Evolutionary conservation across 2,113 vertebrate species (phyloP).

Genomic region (Protobothrops mucrosquamatus): DNA sequence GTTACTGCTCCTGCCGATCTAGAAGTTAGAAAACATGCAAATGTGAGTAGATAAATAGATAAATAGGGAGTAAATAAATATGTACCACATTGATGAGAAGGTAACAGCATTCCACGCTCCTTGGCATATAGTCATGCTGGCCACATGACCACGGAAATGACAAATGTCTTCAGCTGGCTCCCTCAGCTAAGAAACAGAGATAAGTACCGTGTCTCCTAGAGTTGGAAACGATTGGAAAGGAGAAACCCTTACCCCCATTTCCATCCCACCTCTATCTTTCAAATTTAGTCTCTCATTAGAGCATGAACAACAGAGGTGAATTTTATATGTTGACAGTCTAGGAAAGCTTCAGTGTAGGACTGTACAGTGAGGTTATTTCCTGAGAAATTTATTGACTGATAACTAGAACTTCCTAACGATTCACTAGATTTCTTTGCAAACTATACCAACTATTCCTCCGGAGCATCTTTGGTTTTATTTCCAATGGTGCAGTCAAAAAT

Average conservation of each 20-base stretch:
- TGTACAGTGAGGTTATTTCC: background rate
- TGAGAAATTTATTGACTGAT: background rate
- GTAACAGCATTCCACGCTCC: background rate
- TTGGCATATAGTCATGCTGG: background rate
- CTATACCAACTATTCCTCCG: background rate
- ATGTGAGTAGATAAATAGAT: background rate
- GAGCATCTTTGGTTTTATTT: background rate
- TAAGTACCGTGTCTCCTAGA: no score
- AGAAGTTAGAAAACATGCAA: background rate
- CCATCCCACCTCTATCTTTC: background rate
- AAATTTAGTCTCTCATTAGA: background rate
- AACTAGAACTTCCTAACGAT: background rate
- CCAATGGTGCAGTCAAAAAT: background rate
- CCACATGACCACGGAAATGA: background rate
- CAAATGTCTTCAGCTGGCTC: background rate
- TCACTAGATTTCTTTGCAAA: background rate
- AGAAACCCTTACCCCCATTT: background rate
- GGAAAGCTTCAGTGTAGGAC: background rate
- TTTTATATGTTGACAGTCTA: background rate
- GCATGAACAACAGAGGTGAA: background rate
- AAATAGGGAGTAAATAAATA: background rate
- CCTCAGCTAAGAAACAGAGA: background rate
- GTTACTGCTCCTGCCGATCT: background rate
- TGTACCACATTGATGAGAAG: background rate
- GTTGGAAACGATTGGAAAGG: background rate